phyloP scores from a whole-genome alignment of 2,888 invertebrate species.

The Steromphala cineraria region DNA sequence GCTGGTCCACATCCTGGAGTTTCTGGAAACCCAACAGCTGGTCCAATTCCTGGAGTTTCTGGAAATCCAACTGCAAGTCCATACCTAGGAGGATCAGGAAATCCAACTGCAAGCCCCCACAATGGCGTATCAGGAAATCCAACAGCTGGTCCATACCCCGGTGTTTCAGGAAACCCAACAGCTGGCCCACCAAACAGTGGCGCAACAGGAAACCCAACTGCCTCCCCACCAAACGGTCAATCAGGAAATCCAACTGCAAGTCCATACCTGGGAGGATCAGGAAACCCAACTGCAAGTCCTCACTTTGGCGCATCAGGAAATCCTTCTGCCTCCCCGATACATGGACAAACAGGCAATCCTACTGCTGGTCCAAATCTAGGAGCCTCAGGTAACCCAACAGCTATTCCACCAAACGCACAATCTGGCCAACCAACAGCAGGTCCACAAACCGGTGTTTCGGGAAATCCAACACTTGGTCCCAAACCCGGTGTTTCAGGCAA shows the following conservation, averaged over 20 bases:
- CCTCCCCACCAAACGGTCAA: not conserved
- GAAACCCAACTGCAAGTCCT: constrained; percentile 16
- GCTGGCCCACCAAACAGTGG: not conserved
- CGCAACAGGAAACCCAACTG: not conserved
- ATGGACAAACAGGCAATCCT: not conserved
- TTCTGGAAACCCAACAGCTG: not conserved
- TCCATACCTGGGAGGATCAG: not conserved
- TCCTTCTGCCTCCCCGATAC: constrained; percentile 21
- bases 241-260: not conserved
- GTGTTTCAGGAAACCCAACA: not conserved
- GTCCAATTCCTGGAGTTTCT: not conserved
- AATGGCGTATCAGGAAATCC: not conserved
- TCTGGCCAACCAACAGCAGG: not conserved
- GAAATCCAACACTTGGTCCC: not conserved
- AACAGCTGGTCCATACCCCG: not conserved
- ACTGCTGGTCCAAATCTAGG: constrained; percentile 14
- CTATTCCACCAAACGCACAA: constrained; percentile 26
- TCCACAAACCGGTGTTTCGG: not conserved
- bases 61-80: constrained; percentile 33
- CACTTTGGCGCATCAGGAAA: not conserved
- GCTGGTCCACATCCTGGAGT: not conserved
- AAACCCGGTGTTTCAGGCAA: not conserved
- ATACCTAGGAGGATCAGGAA: not conserved
- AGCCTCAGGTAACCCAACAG: not conserved
- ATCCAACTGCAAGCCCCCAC: not conserved